Conservation (phyloP, 2,797 vertebrate species). For the Peromyscus melanophrys region DNA sequence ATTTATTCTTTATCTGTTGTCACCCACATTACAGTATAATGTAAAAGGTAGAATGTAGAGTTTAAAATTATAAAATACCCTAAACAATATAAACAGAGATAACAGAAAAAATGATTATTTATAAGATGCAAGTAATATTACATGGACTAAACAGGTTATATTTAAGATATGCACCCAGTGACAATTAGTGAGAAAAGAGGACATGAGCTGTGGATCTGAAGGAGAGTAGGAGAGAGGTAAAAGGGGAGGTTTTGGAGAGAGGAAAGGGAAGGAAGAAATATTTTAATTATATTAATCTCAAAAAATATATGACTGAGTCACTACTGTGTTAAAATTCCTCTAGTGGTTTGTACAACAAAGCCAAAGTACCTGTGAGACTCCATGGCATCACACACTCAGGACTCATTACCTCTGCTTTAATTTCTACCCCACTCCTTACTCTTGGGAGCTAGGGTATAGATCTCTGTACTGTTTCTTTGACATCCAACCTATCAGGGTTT, state of each 20-base stretch:
- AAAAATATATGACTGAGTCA: neutral
- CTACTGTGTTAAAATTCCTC: neutral
- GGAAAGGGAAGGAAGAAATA: neutral
- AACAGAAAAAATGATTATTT: neutral
- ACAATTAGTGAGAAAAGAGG: neutral
- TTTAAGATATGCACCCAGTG: too few relatives aligned
- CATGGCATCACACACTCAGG: rapidly evolving
- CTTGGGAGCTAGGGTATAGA: neutral
- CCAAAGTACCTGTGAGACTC: neutral
- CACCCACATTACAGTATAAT: neutral
- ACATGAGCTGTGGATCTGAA: too few relatives aligned
- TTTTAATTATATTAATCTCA: neutral
- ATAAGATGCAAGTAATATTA: neutral
- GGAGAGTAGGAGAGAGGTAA: neutral
- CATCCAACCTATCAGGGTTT: neutral
- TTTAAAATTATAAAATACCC: neutral
- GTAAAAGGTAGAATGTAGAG: neutral
- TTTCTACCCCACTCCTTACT: neutral
- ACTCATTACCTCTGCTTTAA: neutral
- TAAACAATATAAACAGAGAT: neutral
- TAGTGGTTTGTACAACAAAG: neutral
- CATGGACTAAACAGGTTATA: neutral
- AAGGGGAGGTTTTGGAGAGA: neutral
- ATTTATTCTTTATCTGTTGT: neutral
- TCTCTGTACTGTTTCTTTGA: neutral